A percentile compares a stretch with the other conserved stretches of the same genome.
Conservation (phyloP, 2,113 vertebrate genomes). For the Takifugu flavidus region DNA sequence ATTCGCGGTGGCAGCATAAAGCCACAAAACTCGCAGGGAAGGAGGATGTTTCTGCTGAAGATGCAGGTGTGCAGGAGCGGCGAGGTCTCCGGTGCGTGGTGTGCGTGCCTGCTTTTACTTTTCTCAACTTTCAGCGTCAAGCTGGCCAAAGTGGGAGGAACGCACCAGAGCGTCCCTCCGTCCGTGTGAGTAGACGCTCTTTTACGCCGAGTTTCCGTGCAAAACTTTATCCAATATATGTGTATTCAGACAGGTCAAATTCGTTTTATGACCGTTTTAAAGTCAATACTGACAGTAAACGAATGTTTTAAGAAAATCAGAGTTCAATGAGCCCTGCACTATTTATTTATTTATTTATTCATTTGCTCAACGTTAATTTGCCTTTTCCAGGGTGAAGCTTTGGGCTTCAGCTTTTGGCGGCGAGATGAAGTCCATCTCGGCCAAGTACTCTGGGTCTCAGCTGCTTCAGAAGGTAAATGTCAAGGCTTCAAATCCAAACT, state of each 20-base stretch:
- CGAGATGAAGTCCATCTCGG: slow-evolving; percentile 98
- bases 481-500: neutral
- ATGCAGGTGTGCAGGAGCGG: slow-evolving; percentile 71
- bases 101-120: slow-evolving; percentile 72
- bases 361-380: neutral
- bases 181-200: slow-evolving; percentile 86
- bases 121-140: slow-evolving; percentile 77
- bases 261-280: too few species aligned
- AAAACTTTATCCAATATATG: neutral
- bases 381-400: slow-evolving; percentile 86
- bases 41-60: slow-evolving; percentile 48
- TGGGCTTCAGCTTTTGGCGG: slow-evolving; percentile 99
- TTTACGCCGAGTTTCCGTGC: slow-evolving; percentile 4
- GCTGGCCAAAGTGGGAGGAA: slow-evolving; percentile 77
- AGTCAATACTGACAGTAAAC: too few species aligned
- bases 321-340: too few species aligned
- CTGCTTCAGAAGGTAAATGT: slow-evolving; percentile 94
- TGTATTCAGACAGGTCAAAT: too few species aligned
- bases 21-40: slow-evolving; percentile 26
- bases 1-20: slow-evolving; percentile 35
- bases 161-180: slow-evolving; percentile 92
- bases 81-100: slow-evolving; percentile 52
- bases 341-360: neutral
- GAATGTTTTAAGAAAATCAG: too few species aligned
- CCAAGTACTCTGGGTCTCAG: slow-evolving; percentile 98